Base-by-base conservation (phyloP, 2,113 vertebrate genomes). In the Ctenodactylus gundi region DNA sequence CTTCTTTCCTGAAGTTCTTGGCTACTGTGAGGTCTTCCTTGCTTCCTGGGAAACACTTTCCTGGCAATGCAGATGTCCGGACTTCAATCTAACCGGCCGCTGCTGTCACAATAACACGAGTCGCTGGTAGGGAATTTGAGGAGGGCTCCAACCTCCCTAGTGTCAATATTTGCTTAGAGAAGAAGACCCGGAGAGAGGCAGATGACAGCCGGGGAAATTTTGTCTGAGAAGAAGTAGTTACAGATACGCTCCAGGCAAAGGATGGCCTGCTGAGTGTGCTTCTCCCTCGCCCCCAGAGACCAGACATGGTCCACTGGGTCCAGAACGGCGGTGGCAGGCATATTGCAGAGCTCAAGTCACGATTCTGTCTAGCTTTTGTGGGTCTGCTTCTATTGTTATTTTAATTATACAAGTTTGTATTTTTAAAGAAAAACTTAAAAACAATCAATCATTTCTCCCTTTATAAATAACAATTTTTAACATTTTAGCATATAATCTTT, bases 81-180 rank as follows among this genome's bases (percentile, higher is more conserved):
- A 34, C 85, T 68, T 46, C 76, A 4, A 21, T 10, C 44, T 65
- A 49, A 55, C 27, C 20, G 3, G 3, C 57, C 83, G 86, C 86
- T 93, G 86, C 34, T 8, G 25, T 76, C 51, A 3, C 58, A 39
- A 39, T 2, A 13, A 18, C 60, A 76, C 60, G 44, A 7, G 25
- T 57, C 65, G 39, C 51, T 4, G 27, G 73, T 1, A 3, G 18
- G 29, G 64, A 75, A 49, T 17, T n/a, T 83, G 20, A 41, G 2
- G 58, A 70, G 23, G 27, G 7, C 34, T 12, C 25, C 18, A 1
- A 29, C 13, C 68, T 73, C 57, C 8, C 1, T 34, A 36, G 53
- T 46, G 84, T 94, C 93, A 91, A 31, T 91, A 85, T 96, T 94
- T 95, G 90, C 87, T 91, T 87, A 93, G 87, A 83, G 49, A 34